Evolutionary conservation across 30 jellyfish, hydroid and myxozoan species (phyloP).

Genomic region (Hydractinia echinata): DNA sequence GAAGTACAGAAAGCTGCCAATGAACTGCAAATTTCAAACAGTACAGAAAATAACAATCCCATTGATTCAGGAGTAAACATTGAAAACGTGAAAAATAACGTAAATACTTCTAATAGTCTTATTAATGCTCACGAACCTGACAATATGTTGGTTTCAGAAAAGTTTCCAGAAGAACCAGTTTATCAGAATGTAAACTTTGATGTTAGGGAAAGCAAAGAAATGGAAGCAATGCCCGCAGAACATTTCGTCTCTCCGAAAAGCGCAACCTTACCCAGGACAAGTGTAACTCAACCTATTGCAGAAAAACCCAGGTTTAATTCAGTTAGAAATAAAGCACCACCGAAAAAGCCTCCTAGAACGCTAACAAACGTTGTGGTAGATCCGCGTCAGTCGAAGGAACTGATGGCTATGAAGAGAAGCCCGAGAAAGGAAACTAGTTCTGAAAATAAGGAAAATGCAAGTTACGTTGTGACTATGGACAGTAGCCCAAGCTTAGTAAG

Average conservation of each 20-base stretch:
- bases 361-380: background rate
- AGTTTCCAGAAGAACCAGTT: too few species aligned
- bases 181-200: too few species aligned
- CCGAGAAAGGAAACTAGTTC: background rate
- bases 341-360: conserved; percentile 30
- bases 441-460: conserved; percentile 3
- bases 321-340: conserved; percentile 35
- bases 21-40: too few species aligned
- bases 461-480: background rate
- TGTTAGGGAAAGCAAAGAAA: too few species aligned
- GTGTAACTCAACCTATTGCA: background rate
- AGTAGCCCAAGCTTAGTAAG: conserved; percentile 2
- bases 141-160: too few species aligned
- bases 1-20: too few species aligned
- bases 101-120: too few species aligned
- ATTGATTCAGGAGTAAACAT: too few species aligned
- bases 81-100: too few species aligned
- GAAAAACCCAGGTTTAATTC: conserved; percentile 24
- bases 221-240: too few species aligned
- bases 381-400: background rate
- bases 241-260: background rate
- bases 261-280: conserved; percentile 4
- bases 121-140: too few species aligned
- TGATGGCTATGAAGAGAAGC: background rate
- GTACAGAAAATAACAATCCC: too few species aligned